Evolutionary conservation across 2,797 vertebrate genomes (phyloP).

Genomic region (Mus minutoides): DNA sequence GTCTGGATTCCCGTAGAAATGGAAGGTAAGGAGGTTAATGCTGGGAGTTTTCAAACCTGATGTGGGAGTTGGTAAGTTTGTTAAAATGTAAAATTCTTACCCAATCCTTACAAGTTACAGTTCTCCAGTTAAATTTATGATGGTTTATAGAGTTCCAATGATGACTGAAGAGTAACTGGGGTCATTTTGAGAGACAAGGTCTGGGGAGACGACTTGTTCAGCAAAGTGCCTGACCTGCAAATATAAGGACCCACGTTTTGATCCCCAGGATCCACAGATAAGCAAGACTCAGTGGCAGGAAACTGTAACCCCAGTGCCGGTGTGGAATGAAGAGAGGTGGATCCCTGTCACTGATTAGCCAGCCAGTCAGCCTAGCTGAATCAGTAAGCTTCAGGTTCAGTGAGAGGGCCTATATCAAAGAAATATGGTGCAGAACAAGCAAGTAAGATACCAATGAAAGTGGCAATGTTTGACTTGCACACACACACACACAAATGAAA

Average conservation of each 20-base stretch:
- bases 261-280: neutral
- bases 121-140: neutral
- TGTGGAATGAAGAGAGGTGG: neutral
- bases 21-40: neutral
- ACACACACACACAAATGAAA: neutral
- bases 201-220: neutral
- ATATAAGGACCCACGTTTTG: neutral
- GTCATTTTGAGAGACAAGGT: neutral
- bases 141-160: neutral
- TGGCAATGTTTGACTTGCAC: too few relatives aligned
- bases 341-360: neutral
- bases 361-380: neutral
- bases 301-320: neutral
- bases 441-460: neutral
- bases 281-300: too few relatives aligned
- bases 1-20: neutral
- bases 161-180: neutral
- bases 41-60: neutral
- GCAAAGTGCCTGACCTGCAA: neutral
- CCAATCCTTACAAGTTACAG: neutral
- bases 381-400: neutral
- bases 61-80: neutral
- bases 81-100: constrained; percentile 34
- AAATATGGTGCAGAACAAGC: too few relatives aligned
- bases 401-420: neutral